Base-by-base conservation (phyloP, 2,797 vertebrate species). In the Gadopsis bispinosus region DNA sequence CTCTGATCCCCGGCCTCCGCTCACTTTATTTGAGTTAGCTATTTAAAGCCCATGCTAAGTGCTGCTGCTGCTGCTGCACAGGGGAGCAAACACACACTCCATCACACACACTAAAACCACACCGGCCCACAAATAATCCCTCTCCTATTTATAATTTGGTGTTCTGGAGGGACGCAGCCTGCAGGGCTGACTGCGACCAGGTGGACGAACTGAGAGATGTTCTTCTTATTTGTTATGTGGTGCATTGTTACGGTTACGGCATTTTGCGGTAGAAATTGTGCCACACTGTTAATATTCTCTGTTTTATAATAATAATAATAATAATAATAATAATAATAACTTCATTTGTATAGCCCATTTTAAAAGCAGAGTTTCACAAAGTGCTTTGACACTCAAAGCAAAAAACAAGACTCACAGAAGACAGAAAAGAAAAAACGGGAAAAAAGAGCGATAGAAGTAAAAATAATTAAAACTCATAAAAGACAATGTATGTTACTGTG, bases 1-100 rank as follows among this genome's bases (percentile, higher is more conserved):
- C 85, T 86, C 87, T 90, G 92, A 93, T 91, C 90, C 92, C 83
- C 29, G 86, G 85, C 87, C 91, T 88, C 86, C 88, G 85, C 90
- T 83, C 82, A 86, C 91, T 92, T 93, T 93, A 92, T 93, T 93
- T 93, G 92, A 93, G 75, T 91, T 92, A 78, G 92, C 87, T 94
- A 94, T 94, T 93, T 94, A 90, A 93, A 93, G 89, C 89, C 76
- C 53, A 22, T 66, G 83, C 90, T 91, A 92, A 93, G 90, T 90
- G 89, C 70, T 26, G 47, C 88, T 84, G 87, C 88, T 85, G 83
- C 69, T 79, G 73, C 77, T 75, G 70, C 79, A 83, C 72, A 59
- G 73, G 75, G 78, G 67, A 68, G 79, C 85, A 86, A 78, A 86
- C 77, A 88, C 86, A 86, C 92, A 87, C 88, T 82, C 77, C 55